phyloP scores from a whole-genome alignment of 1,140 invertebrate genomes.

The Euura saliciscinereae region DNA sequence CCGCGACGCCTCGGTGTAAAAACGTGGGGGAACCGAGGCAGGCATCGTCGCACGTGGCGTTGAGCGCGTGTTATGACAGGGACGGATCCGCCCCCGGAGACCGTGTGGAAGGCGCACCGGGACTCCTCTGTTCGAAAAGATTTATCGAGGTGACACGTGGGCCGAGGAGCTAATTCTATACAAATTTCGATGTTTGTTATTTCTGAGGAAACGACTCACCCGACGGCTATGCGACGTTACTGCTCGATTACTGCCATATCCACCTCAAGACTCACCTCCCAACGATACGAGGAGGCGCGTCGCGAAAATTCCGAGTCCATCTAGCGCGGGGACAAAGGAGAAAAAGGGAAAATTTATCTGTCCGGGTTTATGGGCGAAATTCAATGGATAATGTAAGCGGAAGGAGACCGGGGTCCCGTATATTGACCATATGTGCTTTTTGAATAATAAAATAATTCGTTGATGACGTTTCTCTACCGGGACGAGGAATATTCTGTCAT shows the following conservation, averaged over 20 bases:
- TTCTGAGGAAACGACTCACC: neutral
- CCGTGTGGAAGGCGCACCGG: conserved; percentile 7
- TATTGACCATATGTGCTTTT: conserved; percentile 2
- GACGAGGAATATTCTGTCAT: neutral
- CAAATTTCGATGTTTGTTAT: conserved; percentile 28
- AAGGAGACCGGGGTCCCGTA: neutral
- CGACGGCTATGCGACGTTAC: neutral
- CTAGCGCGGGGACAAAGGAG: too few relatives aligned
- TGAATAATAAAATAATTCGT: neutral
- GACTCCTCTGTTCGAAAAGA: conserved; percentile 33
- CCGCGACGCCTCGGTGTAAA: neutral
- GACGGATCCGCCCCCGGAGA: conserved; percentile 15
- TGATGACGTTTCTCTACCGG: too few relatives aligned
- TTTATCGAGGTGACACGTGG: conserved; percentile 47
- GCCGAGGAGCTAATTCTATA: conserved; percentile 38
- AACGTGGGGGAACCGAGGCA: neutral
- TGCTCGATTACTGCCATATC: neutral
- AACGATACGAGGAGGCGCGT: neutral
- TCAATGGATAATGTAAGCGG: neutral
- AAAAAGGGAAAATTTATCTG: too few relatives aligned
- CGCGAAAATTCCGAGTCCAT: too few relatives aligned
- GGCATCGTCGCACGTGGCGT: conserved; percentile 34
- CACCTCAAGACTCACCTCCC: neutral
- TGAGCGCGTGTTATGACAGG: conserved; percentile 24
- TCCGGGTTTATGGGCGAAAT: too few relatives aligned